Evolutionary conservation across 2,113 vertebrate species (phyloP).

Genomic region (Telmatochromis brichardi): DNA sequence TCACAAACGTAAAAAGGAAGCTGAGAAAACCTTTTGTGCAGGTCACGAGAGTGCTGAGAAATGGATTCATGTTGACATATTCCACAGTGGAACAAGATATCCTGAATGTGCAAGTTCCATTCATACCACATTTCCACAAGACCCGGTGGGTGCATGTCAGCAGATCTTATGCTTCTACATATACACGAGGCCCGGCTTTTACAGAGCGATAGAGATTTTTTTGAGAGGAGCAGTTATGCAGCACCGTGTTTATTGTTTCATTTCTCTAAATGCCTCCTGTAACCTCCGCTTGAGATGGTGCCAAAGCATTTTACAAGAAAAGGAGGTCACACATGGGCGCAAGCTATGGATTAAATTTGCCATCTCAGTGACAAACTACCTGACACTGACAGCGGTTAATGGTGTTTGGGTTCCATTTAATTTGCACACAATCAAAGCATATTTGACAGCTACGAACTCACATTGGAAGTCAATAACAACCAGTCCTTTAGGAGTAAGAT

Average conservation of each 20-base stretch:
- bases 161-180: conserved; percentile 42
- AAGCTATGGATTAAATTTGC: conserved; percentile 6
- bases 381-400: conserved; percentile 19
- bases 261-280: background rate
- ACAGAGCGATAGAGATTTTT: background rate
- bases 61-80: conserved; percentile 50
- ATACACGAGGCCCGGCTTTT: background rate
- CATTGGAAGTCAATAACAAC: conserved; percentile 1
- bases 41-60: conserved; percentile 48
- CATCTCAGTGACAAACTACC: conserved; percentile 31
- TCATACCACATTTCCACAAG: conserved; percentile 58
- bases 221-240: background rate
- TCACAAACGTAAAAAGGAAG: conserved; percentile 1
- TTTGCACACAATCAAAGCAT: background rate
- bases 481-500: background rate
- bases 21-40: conserved; percentile 23
- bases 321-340: background rate
- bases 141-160: conserved; percentile 51
- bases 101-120: conserved; percentile 68
- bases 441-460: background rate
- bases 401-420: conserved; percentile 10
- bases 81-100: conserved; percentile 49
- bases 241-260: conserved; percentile 18
- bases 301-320: background rate
- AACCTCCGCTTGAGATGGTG: background rate